Evolutionary conservation across 2,888 invertebrate species (phyloP).

Genomic region (Phragmatobia fuliginosa): DNA sequence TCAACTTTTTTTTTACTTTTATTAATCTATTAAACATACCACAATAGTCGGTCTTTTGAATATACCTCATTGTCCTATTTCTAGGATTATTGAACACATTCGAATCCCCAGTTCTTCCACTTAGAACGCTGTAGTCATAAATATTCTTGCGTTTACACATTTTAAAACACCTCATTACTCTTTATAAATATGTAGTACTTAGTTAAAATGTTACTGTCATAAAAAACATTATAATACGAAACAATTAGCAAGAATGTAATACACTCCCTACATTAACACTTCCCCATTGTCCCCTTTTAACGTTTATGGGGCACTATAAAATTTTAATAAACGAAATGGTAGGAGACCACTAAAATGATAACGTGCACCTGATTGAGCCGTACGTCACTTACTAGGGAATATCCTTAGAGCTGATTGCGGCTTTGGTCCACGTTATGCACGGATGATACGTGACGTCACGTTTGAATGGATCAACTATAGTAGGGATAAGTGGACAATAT

Average conservation of each 20-base stretch:
- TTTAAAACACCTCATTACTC: constrained; percentile 62
- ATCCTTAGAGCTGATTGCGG: constrained; percentile 35
- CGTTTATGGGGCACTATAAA: background rate
- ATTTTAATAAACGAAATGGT: background rate
- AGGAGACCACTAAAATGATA: background rate
- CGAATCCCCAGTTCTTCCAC: constrained; percentile 47
- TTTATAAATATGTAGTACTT: constrained; percentile 19
- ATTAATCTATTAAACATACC: constrained; percentile 63
- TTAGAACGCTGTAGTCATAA: constrained; percentile 55
- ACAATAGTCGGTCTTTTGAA: constrained; percentile 65
- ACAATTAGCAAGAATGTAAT: constrained; percentile 22
- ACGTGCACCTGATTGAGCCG: constrained; percentile 51
- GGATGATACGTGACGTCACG: constrained; percentile 49
- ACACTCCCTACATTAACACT: constrained; percentile 3
- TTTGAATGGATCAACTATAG: constrained; percentile 36
- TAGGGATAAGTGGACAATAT: constrained; percentile 30
- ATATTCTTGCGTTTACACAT: constrained; percentile 57
- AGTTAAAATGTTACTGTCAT: constrained; percentile 30
- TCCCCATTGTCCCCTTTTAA: background rate
- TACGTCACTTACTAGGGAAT: constrained; percentile 53
- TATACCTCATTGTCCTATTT: constrained; percentile 55
- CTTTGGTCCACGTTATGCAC: constrained; percentile 53
- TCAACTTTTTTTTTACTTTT: background rate
- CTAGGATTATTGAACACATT: constrained; percentile 51
- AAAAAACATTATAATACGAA: constrained; percentile 36